A percentile compares a stretch with the other conserved stretches of the same genome.
phyloP scores from a whole-genome alignment of 2,888 invertebrate genomes.

The Luperina testacea region DNA sequence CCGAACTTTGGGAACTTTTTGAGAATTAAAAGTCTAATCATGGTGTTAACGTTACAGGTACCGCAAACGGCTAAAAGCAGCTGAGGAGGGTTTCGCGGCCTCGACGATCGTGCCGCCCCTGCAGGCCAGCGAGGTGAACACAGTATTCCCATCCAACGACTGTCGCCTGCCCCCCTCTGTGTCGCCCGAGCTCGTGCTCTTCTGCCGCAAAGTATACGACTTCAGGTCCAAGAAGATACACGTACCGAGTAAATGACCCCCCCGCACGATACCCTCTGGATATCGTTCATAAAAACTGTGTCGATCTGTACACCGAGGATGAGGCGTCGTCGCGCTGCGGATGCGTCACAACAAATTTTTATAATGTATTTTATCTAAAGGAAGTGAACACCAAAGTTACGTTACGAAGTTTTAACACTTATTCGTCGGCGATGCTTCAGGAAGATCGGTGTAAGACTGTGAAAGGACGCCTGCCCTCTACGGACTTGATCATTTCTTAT shows the following conservation, averaged over 20 bases:
- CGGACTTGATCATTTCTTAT: constrained; percentile 62
- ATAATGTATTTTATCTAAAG: constrained; percentile 64
- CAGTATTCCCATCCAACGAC: constrained; percentile 86
- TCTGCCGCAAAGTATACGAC: constrained; percentile 98
- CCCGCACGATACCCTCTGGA: constrained; percentile 56
- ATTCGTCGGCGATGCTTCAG: constrained; percentile 61
- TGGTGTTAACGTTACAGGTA: constrained; percentile 91
- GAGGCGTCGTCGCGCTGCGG: constrained; percentile 43
- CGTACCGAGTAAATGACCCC: constrained; percentile 85
- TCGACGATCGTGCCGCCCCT: constrained; percentile 94
- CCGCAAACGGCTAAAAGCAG: constrained; percentile 94
- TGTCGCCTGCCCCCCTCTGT: constrained; percentile 91
- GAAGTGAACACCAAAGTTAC: constrained; percentile 79
- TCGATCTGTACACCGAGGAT: constrained; percentile 60
- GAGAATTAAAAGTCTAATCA: constrained; percentile 1
- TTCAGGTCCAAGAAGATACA: constrained; percentile 95
- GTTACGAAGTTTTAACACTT: constrained; percentile 58
- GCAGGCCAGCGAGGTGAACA: constrained; percentile 90
- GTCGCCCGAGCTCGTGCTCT: constrained; percentile 96
- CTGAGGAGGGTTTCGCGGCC: constrained; percentile 94
- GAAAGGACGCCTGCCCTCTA: constrained; percentile 37
- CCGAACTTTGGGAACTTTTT: neutral
- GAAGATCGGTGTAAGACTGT: constrained; percentile 46
- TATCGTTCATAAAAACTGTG: constrained; percentile 66
- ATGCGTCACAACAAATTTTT: constrained; percentile 55